Conservation (phyloP, 2,797 vertebrate genomes). For the Phalloptychus januarius region DNA sequence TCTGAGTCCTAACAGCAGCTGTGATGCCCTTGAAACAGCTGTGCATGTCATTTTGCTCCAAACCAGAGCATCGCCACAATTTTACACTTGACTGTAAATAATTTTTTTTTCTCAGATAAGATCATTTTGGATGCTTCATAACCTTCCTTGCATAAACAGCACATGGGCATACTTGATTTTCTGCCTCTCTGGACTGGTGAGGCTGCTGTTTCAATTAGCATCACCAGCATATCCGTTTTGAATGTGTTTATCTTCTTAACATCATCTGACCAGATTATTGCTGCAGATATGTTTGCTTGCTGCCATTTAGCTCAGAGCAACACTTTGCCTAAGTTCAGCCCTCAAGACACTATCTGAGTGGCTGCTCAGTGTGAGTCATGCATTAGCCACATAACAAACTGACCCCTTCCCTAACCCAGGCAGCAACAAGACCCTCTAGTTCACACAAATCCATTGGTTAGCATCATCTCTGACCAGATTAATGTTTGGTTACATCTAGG, state of each 20-base stretch:
- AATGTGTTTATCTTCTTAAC: not conserved
- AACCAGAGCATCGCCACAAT: not conserved
- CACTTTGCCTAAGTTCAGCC: not conserved
- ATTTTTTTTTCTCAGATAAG: not conserved
- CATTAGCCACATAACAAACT: not conserved
- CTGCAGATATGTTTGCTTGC: not conserved
- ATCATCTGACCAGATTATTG: not conserved
- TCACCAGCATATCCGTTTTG: not conserved
- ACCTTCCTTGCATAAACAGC: not conserved
- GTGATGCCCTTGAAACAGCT: conserved; percentile 1
- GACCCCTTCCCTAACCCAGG: not conserved
- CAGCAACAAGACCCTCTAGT: not conserved
- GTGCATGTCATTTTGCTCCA: not conserved
- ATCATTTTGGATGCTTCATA: not conserved
- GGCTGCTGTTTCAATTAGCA: not conserved
- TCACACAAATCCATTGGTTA: not conserved
- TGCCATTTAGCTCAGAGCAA: not conserved
- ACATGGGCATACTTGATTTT: not conserved
- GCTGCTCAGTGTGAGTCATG: conserved; percentile 8
- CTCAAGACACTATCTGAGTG: not conserved
- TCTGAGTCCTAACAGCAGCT: not conserved
- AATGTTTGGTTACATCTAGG: not conserved
- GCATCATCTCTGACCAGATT: not conserved
- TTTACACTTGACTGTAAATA: not conserved
- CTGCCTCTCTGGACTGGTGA: not conserved